Base-by-base conservation (phyloP, 1,140 invertebrate genomes). In the Homarus americanus region DNA sequence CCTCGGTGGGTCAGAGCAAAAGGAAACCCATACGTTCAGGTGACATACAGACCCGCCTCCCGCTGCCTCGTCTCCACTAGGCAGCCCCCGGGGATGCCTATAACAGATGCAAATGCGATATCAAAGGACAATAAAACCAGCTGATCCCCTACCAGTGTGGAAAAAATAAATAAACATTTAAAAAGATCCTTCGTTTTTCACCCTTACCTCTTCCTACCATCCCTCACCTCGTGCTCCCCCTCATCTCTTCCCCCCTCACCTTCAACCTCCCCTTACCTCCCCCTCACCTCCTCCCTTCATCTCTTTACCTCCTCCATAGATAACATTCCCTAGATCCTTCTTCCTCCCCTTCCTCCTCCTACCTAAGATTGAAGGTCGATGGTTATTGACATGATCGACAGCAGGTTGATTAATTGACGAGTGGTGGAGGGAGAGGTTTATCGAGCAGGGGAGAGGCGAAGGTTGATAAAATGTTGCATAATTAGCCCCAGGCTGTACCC, bases 371-470 rank as follows among this genome's bases (percentile, higher is more conserved):
- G 32, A 34, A 75, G 84, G 58, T 86, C 63, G 84, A 83, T 86
- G 72, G 84, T 58, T 78, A 76, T 76, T 86, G 84, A 32, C 15
- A 36, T 76, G 84, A 87, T 87, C 85, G 75, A 78, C 85, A 79
- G 85, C n/a, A 20, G 63, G 73, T 73, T 87, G 85, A 87, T 87
- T 87, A 87, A 87, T 87, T 63, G 75, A 87, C 66, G 85, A 53
- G 58, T 75, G 73, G 24, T 58, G 24, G 32, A 53, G 38, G 75
- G 69, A 69, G 44, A 79, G 28, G 66, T 78, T 79, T 79, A 78
- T 63, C 40, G n/a, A 28, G 20, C 40, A 36, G 24, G 63, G 38
- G 38, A n/a, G 82, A 73, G 36, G 38, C 53, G 38, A 63, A 36
- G 40, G 58, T 40, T 69, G 63, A 44, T 72, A 73, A 49, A 72